A percentile compares a stretch with the other conserved stretches of the same genome.
Evolutionary conservation across 2,113 vertebrate genomes (phyloP).

Genomic region (Petrocephalus zakoni): DNA sequence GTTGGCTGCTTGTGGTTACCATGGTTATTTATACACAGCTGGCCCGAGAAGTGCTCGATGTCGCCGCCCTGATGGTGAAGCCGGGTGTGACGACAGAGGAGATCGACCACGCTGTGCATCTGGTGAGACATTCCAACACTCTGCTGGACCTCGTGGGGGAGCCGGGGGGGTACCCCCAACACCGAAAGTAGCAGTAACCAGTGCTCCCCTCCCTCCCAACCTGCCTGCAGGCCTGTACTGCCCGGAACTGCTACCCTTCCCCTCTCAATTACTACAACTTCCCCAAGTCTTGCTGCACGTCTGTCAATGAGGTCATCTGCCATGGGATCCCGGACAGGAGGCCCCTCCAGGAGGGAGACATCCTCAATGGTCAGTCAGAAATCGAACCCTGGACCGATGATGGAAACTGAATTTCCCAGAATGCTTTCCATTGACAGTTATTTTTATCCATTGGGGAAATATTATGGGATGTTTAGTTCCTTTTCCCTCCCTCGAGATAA

Average conservation of each 20-base stretch:
- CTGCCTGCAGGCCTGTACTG: slow-evolving; percentile 78
- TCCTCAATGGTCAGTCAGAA: slow-evolving; percentile 79
- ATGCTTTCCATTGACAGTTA: not conserved
- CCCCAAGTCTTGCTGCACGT: slow-evolving; percentile 96
- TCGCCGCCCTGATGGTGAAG: slow-evolving; percentile 91
- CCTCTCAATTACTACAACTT: slow-evolving; percentile 99
- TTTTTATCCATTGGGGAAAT: not conserved
- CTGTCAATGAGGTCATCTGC: slow-evolving; percentile 98
- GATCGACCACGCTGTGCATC: slow-evolving; percentile 93
- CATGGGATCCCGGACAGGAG: slow-evolving; percentile 95
- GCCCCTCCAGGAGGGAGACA: slow-evolving; percentile 86
- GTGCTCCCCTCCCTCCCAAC: not conserved
- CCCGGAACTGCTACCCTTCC: slow-evolving; percentile 94
- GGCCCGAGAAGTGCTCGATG: slow-evolving; percentile 90
- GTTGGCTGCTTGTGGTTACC: not conserved
- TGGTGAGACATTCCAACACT: slow-evolving; percentile 63
- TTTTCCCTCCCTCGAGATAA: not conserved
- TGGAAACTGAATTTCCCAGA: not conserved
- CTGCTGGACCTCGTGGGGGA: not conserved
- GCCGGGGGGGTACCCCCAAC: not conserved
- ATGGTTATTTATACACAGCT: slow-evolving; percentile 61
- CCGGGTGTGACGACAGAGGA: slow-evolving; percentile 91
- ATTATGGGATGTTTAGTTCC: not conserved
- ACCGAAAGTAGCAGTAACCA: not conserved
- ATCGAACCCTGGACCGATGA: not conserved